Evolutionary conservation across 2,888 invertebrate genomes (phyloP), one percentile per base, ranked within the genome.

Genomic region (Drosophila parthenogenetica): DNA sequence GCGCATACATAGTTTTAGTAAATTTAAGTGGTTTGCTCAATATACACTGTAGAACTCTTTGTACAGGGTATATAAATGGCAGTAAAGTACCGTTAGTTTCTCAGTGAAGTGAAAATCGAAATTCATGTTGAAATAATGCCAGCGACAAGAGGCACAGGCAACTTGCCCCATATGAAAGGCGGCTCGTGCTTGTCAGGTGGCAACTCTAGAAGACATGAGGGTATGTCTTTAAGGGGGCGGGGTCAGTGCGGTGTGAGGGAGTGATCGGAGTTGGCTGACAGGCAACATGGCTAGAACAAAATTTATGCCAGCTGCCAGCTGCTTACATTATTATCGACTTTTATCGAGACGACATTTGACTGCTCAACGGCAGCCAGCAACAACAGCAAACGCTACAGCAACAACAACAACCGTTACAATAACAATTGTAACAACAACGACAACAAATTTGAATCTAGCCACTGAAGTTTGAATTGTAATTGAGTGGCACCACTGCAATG

Each of bases 261-360:
- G 50, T 29, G 48, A 49, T 48, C 46, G 40, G 29, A 22, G 13
- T 61, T n/a, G 55, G 60, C 78, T 77, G 81, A 77, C 77, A 72
- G 77, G 55, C 77, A 77, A 77, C 77, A 81, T 80, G 77, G 54
- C 68, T 77, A 77, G 77, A 77, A 83, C 81, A 73, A 66, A 74
- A 81, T 81, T 74, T 85, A 69, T 71, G 88, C 88, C 86, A 87
- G 81, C 86, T 81, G 77, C 81, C 77, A 78, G 77, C 73, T 76
- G 63, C 40, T 37, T 54, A 82, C 77, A 71, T 87, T 83, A 77
- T 80, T 80, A 80, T 84, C 81, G 81, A 81, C 73, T 87, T 79
- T 77, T 77, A 87, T 79, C 85, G 81, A 77, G 81, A 64, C 81
- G 81, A 84, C 81, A 84, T 84, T 79, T 84, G 85, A 84, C 81